Percentiles rank a stretch among this genome's conserved stretches.
These are phyloP conservation scores for Hippasteria phrygiana DNA, from an alignment of 53 echinoderm and acorn worm genomes.

Conservation along the genomic window DNA sequence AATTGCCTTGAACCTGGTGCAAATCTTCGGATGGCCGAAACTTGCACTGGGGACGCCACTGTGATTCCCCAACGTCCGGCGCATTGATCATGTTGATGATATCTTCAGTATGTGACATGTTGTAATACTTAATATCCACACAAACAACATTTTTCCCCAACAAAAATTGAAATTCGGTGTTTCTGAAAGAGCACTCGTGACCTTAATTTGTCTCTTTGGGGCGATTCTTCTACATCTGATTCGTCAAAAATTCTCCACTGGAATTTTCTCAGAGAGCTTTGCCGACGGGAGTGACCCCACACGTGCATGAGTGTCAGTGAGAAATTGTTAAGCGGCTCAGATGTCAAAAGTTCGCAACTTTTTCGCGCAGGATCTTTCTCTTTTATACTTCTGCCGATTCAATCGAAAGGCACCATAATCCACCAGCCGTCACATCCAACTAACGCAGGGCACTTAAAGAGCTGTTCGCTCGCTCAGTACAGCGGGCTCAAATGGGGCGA, in stretches of 20 bases:
- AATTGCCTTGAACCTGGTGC: slow-evolving; percentile 9
- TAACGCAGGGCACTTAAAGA: neutral
- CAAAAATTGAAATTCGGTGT: neutral
- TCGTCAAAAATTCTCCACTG: neutral
- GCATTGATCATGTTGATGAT: neutral
- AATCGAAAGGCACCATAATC: neutral
- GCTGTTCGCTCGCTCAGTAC: neutral
- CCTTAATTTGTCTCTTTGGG: neutral
- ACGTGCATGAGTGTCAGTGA: too few species aligned
- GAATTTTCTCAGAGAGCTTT: too few species aligned
- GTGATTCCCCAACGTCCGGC: neutral
- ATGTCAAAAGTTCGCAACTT: too few species aligned
- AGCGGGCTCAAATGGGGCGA: neutral
- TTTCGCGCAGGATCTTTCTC: too few species aligned
- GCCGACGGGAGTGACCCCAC: too few species aligned
- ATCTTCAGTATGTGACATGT: slow-evolving; percentile 2
- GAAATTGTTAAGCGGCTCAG: too few species aligned
- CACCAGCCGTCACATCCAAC: slow-evolving; percentile 6
- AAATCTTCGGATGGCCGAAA: neutral
- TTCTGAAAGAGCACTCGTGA: neutral
- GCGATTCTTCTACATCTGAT: neutral
- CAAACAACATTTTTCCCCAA: neutral
- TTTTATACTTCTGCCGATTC: too few species aligned
- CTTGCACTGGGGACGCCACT: neutral
- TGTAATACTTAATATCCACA: neutral